Conservation (phyloP, 2,888 invertebrate genomes). For the Geophilus truncorum region DNA sequence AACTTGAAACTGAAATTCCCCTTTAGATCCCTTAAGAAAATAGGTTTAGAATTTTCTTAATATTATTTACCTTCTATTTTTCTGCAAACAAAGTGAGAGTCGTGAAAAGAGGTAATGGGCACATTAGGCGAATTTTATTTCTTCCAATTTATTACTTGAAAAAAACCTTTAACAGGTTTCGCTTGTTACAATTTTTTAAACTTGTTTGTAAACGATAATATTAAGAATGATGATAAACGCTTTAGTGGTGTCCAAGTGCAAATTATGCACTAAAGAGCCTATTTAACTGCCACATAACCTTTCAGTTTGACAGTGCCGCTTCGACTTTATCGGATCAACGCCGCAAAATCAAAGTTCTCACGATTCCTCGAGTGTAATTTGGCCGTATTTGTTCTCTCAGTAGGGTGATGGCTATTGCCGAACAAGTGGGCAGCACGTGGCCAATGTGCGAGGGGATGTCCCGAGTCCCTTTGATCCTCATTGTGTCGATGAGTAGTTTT, state of each 20-base stretch:
- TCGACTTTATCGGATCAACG: neutral
- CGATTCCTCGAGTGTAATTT: neutral
- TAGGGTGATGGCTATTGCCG: neutral
- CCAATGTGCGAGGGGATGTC: neutral
- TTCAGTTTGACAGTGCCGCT: neutral
- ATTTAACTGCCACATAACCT: neutral
- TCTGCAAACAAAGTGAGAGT: neutral
- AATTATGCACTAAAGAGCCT: neutral
- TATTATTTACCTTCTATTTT: no score
- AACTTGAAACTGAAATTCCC: neutral
- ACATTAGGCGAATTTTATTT: neutral
- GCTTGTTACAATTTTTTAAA: neutral
- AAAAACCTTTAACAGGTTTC: neutral
- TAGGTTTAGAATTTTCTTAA: neutral
- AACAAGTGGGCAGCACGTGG: neutral
- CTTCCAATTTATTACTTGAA: neutral
- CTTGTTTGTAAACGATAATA: neutral
- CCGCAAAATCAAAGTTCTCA: neutral
- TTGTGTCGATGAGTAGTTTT: neutral
- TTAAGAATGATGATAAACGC: neutral
- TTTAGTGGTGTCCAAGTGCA: neutral
- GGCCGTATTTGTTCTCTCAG: neutral
- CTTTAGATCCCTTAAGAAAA: neutral
- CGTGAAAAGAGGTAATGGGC: neutral
- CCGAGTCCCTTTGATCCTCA: neutral